Percentiles rank a stretch among this genome's conserved stretches.
These are phyloP conservation scores for Drosophila suboccidentalis DNA, from an alignment of 2,888 invertebrate species.

Conservation along the genomic window DNA sequence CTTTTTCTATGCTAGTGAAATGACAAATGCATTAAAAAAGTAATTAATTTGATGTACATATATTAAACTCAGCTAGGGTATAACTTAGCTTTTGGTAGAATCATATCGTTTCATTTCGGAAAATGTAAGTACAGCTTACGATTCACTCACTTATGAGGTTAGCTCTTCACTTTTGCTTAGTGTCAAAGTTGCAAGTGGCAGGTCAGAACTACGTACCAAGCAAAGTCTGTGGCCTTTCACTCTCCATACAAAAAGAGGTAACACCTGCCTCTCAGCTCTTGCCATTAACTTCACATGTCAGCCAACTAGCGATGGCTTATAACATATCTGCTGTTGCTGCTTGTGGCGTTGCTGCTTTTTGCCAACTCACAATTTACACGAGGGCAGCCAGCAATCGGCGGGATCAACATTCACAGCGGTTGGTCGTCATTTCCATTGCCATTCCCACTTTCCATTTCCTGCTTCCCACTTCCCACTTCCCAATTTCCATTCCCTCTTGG, in stretches of 20 bases:
- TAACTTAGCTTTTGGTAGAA: not conserved
- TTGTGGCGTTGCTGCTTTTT: constrained; percentile 12
- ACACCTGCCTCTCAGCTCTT: constrained; percentile 10
- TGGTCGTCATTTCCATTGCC: constrained; percentile 19
- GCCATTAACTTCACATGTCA: constrained; percentile 28
- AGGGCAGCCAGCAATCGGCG: constrained; percentile 28
- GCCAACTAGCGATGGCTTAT: constrained; percentile 27
- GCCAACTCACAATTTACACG: constrained; percentile 35
- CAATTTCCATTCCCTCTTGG: not conserved
- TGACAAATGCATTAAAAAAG: too few relatives aligned
- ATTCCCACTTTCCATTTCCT: not conserved
- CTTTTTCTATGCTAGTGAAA: too few relatives aligned
- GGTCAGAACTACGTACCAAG: not conserved
- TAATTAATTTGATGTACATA: too few relatives aligned
- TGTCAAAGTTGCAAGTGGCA: constrained; percentile 10
- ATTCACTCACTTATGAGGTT: not conserved
- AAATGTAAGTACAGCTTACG: not conserved
- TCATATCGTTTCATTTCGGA: not conserved
- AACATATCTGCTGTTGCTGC: constrained; percentile 5
- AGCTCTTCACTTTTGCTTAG: not conserved
- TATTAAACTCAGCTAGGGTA: not conserved
- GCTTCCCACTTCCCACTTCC: not conserved
- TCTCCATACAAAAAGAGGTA: constrained; percentile 10
- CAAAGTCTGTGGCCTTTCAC: constrained; percentile 18
- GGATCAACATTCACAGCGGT: constrained; percentile 36